A percentile compares a stretch with the other conserved stretches of the same genome.
Conservation (phyloP, 2,797 vertebrate species). For the Harpagifer antarcticus region DNA sequence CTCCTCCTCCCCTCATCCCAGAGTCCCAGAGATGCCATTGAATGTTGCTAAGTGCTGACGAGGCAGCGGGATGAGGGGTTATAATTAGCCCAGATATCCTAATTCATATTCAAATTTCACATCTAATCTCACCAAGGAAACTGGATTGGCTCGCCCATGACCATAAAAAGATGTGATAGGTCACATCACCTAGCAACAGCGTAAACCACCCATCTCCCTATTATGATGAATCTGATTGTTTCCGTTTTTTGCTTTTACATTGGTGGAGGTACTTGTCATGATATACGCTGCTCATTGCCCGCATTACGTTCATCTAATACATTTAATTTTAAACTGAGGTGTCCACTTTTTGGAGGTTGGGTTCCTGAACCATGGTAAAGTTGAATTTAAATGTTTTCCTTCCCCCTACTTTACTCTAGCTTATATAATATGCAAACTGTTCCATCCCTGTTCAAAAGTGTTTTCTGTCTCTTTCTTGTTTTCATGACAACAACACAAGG, state of each 20-base stretch:
- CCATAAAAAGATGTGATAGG: constrained; percentile 60
- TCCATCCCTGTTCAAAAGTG: not conserved
- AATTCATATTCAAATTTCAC: constrained; percentile 80
- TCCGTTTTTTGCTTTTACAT: not conserved
- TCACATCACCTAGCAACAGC: constrained; percentile 67
- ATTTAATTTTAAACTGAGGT: not conserved
- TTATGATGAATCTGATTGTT: constrained; percentile 34
- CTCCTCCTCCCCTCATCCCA: constrained; percentile 39
- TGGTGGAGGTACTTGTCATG: not conserved
- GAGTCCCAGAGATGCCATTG: constrained; percentile 49
- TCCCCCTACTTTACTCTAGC: not conserved
- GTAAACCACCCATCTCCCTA: constrained; percentile 38
- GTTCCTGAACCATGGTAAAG: not conserved
- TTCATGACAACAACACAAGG: too few relatives aligned
- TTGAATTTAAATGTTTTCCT: not conserved
- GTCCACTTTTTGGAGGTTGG: not conserved
- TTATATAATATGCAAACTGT: too few relatives aligned
- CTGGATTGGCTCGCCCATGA: constrained; percentile 60
- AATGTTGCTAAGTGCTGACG: constrained; percentile 74
- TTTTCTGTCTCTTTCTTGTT: too few relatives aligned
- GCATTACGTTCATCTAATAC: not conserved
- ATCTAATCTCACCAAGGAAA: constrained; percentile 74
- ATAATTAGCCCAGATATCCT: constrained; percentile 80
- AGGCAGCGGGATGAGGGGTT: constrained; percentile 74
- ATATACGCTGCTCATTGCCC: not conserved